Conservation (phyloP, 2,797 vertebrate species). For the Betta splendens region DNA sequence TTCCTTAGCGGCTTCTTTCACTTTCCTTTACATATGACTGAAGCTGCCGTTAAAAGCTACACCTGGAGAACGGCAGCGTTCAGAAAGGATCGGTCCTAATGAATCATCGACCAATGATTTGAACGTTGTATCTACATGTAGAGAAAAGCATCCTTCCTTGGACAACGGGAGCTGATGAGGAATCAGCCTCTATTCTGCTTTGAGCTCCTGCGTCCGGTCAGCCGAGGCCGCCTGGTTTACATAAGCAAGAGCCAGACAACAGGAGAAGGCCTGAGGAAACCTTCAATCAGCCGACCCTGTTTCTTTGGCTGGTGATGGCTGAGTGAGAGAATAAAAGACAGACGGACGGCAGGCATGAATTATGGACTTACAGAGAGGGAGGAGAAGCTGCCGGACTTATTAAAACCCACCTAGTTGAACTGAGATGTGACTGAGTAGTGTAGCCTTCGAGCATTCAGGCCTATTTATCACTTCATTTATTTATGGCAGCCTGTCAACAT, state of each 20-base stretch:
- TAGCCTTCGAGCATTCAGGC: constrained; percentile 58
- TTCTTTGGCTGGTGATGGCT: constrained; percentile 29
- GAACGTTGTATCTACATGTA: constrained; percentile 2
- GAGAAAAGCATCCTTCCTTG: constrained; percentile 23
- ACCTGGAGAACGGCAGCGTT: constrained; percentile 29
- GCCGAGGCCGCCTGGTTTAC: constrained; percentile 57
- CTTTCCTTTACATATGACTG: constrained; percentile 38
- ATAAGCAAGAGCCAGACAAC: constrained; percentile 50
- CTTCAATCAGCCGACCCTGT: constrained; percentile 38
- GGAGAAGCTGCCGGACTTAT: constrained; percentile 30
- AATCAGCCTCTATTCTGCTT: constrained; percentile 49
- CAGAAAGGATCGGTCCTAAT: constrained; percentile 38
- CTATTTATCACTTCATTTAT: constrained; percentile 71
- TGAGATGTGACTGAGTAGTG: constrained; percentile 54
- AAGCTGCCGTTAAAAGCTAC: constrained; percentile 36
- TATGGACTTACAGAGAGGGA: constrained; percentile 25
- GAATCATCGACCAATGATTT: constrained; percentile 34
- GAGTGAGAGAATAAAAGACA: constrained; percentile 18
- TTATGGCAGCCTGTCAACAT: constrained; percentile 58
- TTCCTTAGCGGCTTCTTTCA: constrained; percentile 45
- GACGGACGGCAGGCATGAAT: constrained; percentile 21
- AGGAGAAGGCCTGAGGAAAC: constrained; percentile 45
- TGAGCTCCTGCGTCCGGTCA: constrained; percentile 55
- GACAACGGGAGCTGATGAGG: constrained; percentile 30
- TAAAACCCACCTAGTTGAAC: constrained; percentile 45